Conservation (phyloP, 2,797 vertebrate species). For the Balearica regulorum region DNA sequence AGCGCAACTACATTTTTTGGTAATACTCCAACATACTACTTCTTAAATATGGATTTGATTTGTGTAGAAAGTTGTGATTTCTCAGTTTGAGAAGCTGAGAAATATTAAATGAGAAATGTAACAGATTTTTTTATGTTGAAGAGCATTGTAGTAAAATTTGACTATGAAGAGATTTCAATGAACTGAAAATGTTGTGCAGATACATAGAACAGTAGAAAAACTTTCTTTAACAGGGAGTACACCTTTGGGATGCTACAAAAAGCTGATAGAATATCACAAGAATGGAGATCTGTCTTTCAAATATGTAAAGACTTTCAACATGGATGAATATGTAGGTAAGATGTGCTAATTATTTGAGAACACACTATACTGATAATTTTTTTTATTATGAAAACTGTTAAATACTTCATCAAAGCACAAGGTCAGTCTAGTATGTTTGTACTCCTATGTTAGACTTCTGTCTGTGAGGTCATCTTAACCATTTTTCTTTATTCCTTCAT, state of each 20-base stretch:
- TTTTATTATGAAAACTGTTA: neutral
- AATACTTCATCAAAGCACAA: neutral
- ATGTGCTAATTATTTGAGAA: neutral
- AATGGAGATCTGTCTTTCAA: conserved; percentile 81
- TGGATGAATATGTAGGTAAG: conserved; percentile 85
- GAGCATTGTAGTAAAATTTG: neutral
- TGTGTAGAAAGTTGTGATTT: neutral
- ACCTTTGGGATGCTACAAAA: conserved; percentile 81
- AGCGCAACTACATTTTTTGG: neutral
- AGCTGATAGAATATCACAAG: conserved; percentile 82
- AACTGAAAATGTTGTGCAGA: neutral
- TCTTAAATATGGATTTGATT: neutral
- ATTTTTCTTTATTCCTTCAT: neutral
- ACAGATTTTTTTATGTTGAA: neutral
- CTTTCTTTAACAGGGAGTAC: conserved; percentile 76
- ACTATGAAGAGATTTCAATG: neutral
- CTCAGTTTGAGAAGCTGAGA: neutral
- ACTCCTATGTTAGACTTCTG: neutral
- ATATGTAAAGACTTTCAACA: conserved; percentile 84
- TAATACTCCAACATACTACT: neutral
- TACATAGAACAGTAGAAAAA: neutral
- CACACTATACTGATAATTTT: neutral
- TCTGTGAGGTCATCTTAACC: neutral
- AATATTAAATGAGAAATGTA: neutral
- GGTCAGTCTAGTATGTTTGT: neutral